Evolutionary conservation across 2,888 invertebrate species (phyloP), one percentile per base, ranked within the genome.

Genomic region (Polia nebulosa): DNA sequence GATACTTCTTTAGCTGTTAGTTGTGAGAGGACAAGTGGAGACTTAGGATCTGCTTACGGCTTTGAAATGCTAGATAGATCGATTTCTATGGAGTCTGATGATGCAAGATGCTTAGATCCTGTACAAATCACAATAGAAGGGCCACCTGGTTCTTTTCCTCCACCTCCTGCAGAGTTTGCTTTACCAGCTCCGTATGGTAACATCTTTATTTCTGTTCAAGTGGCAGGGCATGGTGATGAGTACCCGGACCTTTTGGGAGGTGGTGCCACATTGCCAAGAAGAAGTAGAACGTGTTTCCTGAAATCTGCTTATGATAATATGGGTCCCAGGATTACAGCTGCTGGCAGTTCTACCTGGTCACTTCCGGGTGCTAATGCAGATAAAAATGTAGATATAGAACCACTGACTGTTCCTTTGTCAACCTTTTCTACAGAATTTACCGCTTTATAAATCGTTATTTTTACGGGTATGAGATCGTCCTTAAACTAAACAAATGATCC

Each of bases 311-410:
- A 98, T 91, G 98, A 99, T 94, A 98, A 98, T 93, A 98, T 98
- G 97, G 98, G 98, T 9, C 98, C 98, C 61, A 96, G 98, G 78
- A 98, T 98, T 60, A 98, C 98, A 13, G 98, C 98, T 41, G 98
- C 98, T 76, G 98, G 98, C 56, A 98, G 98, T 90, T 98, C 98
- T 11, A 98, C 98, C 32, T 97, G 98, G 89, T 98, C 98, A 34
- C 96, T 98, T 80, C 98, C 98, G 76, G 98, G 92, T 75, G 90
- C 92, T 76, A 94, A 94, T 81, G 87, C 78, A 74, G 92, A 93
- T 75, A 90, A 87, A 78, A 83, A 82, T 76, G 76, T 78, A 22
- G 89, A 88, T 44, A 91, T 88, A 69, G 89, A 92, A 15, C 86
- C 88, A 13, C 66, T 89, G 53, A 86, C 87, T 45, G 87, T 90